Evolutionary conservation across 2,797 vertebrate genomes (phyloP), one percentile per base, ranked within the genome.

Genomic region (Pseudomugil gertrudae): DNA sequence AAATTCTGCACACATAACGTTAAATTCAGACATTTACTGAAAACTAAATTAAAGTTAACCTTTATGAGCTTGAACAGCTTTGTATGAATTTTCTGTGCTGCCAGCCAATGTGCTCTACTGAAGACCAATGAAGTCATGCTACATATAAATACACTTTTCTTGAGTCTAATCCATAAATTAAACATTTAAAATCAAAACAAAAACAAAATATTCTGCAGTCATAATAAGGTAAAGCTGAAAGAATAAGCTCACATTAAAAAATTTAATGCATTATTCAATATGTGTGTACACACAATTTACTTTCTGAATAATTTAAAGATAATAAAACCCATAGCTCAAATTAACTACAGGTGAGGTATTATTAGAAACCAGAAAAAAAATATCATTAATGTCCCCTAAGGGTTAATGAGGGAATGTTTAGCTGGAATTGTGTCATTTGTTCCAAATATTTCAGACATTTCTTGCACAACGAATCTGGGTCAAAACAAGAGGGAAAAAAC

Each of bases 261-360:
- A 50, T 76, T 81, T 75, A 68, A 77, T 78, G 15, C 11, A 53
- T 74, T 7, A 63, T 13, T 67, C 24, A 59, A 54, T 51, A 51
- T 55, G 56, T 78, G 19, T 48, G 63, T 52, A 57, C 17, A 68
- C 24, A 47, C 36, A 45, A 32, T 54, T 33, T 11, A 57, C 0
- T 45, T 74, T 33, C 11, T 48, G 14, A 64, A 76, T 66, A 13
- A 72, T 57, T 70, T 83, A 58, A 74, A 47, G 29, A n/a, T 43
- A 9, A 61, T 11, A 56, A 66, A 47, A 45, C 40, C n/a, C 43
- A 47, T 47, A 63, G 64, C 59, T 74, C 71, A 13, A 67, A 76
- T 75, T 13, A 71, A 62, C 60, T 48, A 36, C 29, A 29, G 21
- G 45, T 52, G 21, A 53, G 50, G 6, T 26, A 5, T 65, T 66